These are phyloP conservation scores for Dolichoris vasculosae DNA, from an alignment of 1,140 invertebrate genomes.

Conservation along the genomic window DNA sequence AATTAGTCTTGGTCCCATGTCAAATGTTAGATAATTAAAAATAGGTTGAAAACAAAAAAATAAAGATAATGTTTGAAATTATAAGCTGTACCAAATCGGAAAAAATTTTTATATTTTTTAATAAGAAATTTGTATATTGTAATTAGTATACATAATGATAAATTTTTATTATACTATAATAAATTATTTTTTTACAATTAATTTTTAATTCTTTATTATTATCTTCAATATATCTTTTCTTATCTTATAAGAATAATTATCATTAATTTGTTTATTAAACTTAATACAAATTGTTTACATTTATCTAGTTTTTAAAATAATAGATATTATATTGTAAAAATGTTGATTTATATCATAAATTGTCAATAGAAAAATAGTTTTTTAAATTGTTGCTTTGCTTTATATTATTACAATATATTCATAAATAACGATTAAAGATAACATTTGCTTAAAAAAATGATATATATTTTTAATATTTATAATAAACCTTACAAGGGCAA, in stretches of 20 bases:
- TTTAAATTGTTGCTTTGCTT: too few relatives aligned
- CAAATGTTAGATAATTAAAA: conserved; percentile 63
- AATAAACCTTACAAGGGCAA: too few relatives aligned
- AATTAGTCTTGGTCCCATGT: conserved; percentile 65
- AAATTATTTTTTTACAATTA: conserved; percentile 13
- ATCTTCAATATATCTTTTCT: background rate
- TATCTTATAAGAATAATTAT: background rate
- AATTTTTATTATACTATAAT: background rate
- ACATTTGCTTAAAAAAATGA: too few relatives aligned
- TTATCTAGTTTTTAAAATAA: too few relatives aligned
- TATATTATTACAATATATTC: too few relatives aligned
- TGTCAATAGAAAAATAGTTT: too few relatives aligned
- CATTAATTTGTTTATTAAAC: too few relatives aligned
- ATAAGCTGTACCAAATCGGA: background rate
- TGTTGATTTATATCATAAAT: too few relatives aligned
- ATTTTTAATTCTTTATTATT: background rate
- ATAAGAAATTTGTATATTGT: background rate
- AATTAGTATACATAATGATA: background rate
- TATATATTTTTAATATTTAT: too few relatives aligned
- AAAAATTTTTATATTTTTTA: background rate
- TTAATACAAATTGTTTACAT: too few relatives aligned
- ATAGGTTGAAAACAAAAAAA: background rate
- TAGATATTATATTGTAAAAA: too few relatives aligned
- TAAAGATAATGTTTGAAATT: background rate
- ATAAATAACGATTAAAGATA: too few relatives aligned